Base-by-base conservation (phyloP, 1,140 invertebrate species). In the Venturia canescens region DNA sequence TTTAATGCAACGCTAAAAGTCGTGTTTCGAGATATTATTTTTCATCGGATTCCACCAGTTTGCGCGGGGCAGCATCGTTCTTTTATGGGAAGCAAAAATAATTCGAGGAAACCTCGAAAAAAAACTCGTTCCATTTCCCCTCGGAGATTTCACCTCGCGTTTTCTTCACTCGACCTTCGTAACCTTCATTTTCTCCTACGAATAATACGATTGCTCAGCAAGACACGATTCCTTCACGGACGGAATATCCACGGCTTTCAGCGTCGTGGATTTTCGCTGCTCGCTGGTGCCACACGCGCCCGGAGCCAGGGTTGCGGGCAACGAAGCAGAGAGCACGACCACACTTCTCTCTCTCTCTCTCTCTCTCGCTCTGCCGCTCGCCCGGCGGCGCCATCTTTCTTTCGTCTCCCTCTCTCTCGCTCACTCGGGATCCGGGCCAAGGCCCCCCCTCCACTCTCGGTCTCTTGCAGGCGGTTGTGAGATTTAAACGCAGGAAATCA, bases 351-450 rank as follows among this genome's bases (percentile, higher is more conserved):
- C 50, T 7, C 16, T 53, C 50, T 53, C 50, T 53, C n/a, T n/a
- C 50, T 53, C 50, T 53, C 50, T 50, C 57, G 16, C 6, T n/a
- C 57, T 21, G 13, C 27, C 60, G 1, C 23, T 27, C 23, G n/a
- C 60, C 23, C 23, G 15, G n/a, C 1, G 11, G 38, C 38, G 38
- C 38, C 38, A 44, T 44, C 38, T 44, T 44, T 44, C 23, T 23
- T 23, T 23, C 60, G n/a, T 26, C 60, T 27, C 60, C 27, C 23
- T 63, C 57, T 60, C 57, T 60, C 57, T 60, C 16, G 27, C 71
- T 23, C 16, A 11, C 72, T 31, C 71, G 81, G 81, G 79, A 87
- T 85, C 83, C 83, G 83, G 84, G 85, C 84, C 87, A 88, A 88
- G 86, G 86, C 83, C 79, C 80, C 79, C 83, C 85, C 84, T 80